phyloP scores from a whole-genome alignment of 1,140 invertebrate genomes.

The Sesamia nonagrioides region DNA sequence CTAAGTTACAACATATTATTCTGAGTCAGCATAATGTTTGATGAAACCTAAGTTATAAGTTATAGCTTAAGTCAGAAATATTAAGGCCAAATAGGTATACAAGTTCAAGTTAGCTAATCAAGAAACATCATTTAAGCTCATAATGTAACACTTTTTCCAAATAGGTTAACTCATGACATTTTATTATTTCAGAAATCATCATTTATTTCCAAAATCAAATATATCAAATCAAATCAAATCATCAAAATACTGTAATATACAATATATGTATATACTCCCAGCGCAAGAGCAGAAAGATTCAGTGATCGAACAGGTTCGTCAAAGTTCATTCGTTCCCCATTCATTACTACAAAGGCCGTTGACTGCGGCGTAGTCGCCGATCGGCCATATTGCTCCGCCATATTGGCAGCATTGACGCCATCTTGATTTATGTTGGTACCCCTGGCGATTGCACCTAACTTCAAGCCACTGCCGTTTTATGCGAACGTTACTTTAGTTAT shows the following conservation, averaged over 20 bases:
- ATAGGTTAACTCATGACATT: neutral
- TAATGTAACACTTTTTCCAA: neutral
- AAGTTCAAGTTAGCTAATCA: too few species aligned
- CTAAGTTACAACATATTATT: slow-evolving; percentile 1
- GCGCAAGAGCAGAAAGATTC: slow-evolving; percentile 49
- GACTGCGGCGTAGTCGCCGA: slow-evolving; percentile 63
- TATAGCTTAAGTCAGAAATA: too few species aligned
- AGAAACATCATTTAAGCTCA: too few species aligned
- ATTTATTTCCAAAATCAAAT: too few species aligned
- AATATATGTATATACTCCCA: slow-evolving; percentile 15
- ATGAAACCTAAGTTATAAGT: too few species aligned
- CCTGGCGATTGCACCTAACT: slow-evolving; percentile 67
- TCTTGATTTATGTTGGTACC: slow-evolving; percentile 63
- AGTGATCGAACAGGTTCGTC: slow-evolving; percentile 66
- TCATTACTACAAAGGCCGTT: slow-evolving; percentile 76
- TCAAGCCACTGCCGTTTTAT: slow-evolving; percentile 71
- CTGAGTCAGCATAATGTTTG: too few species aligned
- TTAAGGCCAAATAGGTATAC: too few species aligned
- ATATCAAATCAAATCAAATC: too few species aligned
- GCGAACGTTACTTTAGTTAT: slow-evolving; percentile 77
- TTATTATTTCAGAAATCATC: neutral
- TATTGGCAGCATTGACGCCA: slow-evolving; percentile 63
- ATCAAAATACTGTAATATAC: too few species aligned
- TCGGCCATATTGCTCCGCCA: slow-evolving; percentile 62
- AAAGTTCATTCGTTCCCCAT: slow-evolving; percentile 61